Evolutionary conservation across 2,797 vertebrate genomes (phyloP), one percentile per base, ranked within the genome.

Genomic region (Chlorospingus semifuscus): DNA sequence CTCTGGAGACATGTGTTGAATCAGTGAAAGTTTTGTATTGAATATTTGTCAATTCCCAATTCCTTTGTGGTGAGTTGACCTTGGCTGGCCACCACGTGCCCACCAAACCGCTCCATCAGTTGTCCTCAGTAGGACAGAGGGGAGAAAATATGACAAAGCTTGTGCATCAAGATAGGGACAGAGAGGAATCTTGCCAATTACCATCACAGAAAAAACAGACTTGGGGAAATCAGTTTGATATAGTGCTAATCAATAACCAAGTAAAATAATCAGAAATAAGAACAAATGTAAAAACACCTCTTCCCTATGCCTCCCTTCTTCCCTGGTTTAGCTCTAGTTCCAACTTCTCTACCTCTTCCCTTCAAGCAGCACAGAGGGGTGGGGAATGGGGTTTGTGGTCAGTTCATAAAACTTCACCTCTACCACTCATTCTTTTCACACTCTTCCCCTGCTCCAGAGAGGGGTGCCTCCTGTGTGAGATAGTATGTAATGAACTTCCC

Each of bases 381-480:
- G 2, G 11, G 16, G 7, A 65, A 32, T 36, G 13, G 7, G 11
- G 6, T 3, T 53, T 72, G 42, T 5, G 1, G 7, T 74, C 42
- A 44, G 29, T 77, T 59, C 12, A 2, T 60, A 11, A 34, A 32
- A 19, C 8, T 34, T 75, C 0, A 6, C 17, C 13, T 65, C 37
- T 64, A 9, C 9, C 5, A 5, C 8, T 72, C 20, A 24, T 53
- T 15, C 11, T 75, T 37, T 44, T 50, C 12, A 5, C 16, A 2
- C 14, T 46, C 12, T 34, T 87, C 9, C 9, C 10, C 23, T 74
- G 16, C 29, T 61, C 11, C 24, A 39, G 13, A 5, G 0, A 37
- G 50, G 29, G 4, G 3, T 77, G 5, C 7, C 7, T 69, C 15
- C 26, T 5, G 1, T 1, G 4, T 9, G 8, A 77, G 2, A 11